Evolutionary conservation across 2,797 vertebrate genomes (phyloP).

Genomic region (Tokudaia tokunoshimensis): DNA sequence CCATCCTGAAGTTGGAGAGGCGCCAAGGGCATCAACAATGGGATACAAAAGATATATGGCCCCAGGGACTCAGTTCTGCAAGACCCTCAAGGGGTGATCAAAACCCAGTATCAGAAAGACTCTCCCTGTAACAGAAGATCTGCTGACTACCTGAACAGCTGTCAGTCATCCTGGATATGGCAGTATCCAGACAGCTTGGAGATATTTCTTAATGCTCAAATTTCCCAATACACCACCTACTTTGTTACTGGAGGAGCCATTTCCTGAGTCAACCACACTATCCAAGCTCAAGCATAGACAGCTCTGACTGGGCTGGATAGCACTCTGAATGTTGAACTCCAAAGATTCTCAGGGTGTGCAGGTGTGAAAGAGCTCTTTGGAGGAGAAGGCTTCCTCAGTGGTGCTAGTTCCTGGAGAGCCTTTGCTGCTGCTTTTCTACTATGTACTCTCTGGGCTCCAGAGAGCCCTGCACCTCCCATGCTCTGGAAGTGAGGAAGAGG

Average conservation of each 20-base stretch:
- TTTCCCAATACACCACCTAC: not conserved
- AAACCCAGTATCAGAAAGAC: not conserved
- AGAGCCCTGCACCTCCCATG: not conserved
- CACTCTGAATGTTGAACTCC: conserved; percentile 20
- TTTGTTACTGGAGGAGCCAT: conserved; percentile 15
- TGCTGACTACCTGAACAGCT: not conserved
- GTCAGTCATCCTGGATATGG: conserved; percentile 27
- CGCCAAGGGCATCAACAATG: not conserved
- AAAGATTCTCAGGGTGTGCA: conserved; percentile 36
- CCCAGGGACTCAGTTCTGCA: not conserved
- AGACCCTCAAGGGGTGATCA: not conserved
- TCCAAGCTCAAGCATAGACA: not conserved
- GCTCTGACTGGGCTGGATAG: not conserved
- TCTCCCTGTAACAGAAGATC: not conserved
- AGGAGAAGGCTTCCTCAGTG: not conserved
- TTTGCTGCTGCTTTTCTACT: conserved; percentile 36
- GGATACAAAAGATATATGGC: not conserved
- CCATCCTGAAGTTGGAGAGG: not conserved
- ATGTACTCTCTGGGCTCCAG: not conserved
- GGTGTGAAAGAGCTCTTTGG: conserved; percentile 1
- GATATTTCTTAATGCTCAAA: conserved; percentile 13
- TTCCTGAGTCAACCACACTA: not conserved
- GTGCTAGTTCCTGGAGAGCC: conserved; percentile 27
- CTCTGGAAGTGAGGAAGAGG: not conserved
- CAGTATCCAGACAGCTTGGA: not conserved